Conservation (phyloP, 2,888 invertebrate species). For the Cheilosia vernalis region DNA sequence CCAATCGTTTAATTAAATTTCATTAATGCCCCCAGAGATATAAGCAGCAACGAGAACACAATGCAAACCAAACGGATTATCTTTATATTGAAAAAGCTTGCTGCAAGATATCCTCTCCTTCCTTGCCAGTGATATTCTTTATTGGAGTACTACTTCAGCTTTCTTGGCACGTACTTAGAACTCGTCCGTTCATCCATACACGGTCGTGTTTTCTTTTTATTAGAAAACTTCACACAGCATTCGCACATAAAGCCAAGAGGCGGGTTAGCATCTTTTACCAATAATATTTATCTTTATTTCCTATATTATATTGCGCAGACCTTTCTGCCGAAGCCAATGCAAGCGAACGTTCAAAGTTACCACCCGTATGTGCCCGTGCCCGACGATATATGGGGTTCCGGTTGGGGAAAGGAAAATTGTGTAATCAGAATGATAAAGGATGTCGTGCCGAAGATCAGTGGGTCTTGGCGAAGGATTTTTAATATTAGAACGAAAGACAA, state of each 20-base stretch:
- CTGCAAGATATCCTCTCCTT: slow-evolving; percentile 59
- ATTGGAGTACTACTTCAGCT: slow-evolving; percentile 72
- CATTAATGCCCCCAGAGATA: slow-evolving; percentile 41
- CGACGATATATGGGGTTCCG: slow-evolving; percentile 14
- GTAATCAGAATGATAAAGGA: slow-evolving; percentile 60
- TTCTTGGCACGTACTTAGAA: slow-evolving; percentile 74
- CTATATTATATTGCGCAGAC: slow-evolving; percentile 69
- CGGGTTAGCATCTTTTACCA: slow-evolving; percentile 71
- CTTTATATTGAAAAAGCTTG: slow-evolving; percentile 74
- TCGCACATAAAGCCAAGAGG: slow-evolving; percentile 22
- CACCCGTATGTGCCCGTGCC: background rate
- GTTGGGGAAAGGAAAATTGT: background rate
- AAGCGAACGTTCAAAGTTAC: slow-evolving; percentile 34
- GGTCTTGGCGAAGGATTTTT: slow-evolving; percentile 62
- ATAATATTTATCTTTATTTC: slow-evolving; percentile 74
- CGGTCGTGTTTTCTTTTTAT: slow-evolving; percentile 50
- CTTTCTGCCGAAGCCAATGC: slow-evolving; percentile 49
- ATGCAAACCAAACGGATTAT: slow-evolving; percentile 69
- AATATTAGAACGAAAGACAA: slow-evolving; percentile 71
- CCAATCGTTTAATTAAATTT: slow-evolving; percentile 72
- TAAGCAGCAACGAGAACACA: slow-evolving; percentile 41
- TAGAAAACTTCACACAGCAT: slow-evolving; percentile 65
- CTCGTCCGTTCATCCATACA: slow-evolving; percentile 44
- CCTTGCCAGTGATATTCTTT: slow-evolving; percentile 66
- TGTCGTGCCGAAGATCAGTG: slow-evolving; percentile 63